phyloP scores from a whole-genome alignment of 1,140 invertebrate species.

The Drosophila lini region DNA sequence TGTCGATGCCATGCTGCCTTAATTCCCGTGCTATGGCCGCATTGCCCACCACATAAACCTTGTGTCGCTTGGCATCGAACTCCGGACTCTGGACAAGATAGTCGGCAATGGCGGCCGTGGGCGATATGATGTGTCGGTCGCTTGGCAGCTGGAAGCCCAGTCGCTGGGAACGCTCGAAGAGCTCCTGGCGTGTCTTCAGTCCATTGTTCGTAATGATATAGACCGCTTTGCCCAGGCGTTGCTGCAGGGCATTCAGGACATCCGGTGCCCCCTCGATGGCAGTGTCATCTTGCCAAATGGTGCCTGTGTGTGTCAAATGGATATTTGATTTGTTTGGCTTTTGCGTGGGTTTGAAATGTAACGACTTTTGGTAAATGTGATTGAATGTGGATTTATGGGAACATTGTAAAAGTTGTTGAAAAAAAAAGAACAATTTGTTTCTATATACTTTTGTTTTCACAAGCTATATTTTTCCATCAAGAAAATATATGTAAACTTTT shows the following conservation, averaged over 20 bases:
- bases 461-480: not conserved
- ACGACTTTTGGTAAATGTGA: not conserved
- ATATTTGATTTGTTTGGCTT: conserved; percentile 20
- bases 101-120: conserved; percentile 92
- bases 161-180: conserved; percentile 90
- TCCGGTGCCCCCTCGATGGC: conserved; percentile 90
- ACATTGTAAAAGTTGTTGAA: too few relatives aligned
- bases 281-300: conserved; percentile 91
- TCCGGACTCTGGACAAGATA: conserved; percentile 89
- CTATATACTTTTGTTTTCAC: too few relatives aligned
- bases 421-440: too few relatives aligned
- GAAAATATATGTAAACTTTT: not conserved
- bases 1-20: conserved; percentile 90
- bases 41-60: conserved; percentile 94
- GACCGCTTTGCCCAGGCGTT: conserved; percentile 90
- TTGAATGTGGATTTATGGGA: not conserved
- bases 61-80: conserved; percentile 88
- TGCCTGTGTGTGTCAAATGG: conserved; percentile 86
- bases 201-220: conserved; percentile 98
- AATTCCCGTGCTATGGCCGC: conserved; percentile 92
- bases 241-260: conserved; percentile 89
- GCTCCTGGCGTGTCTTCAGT: conserved; percentile 92
- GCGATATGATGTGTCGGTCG: conserved; percentile 93
- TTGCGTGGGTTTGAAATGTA: not conserved
- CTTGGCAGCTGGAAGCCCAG: conserved; percentile 89